phyloP scores from a whole-genome alignment of 2,113 vertebrate species.

The Channa argus region DNA sequence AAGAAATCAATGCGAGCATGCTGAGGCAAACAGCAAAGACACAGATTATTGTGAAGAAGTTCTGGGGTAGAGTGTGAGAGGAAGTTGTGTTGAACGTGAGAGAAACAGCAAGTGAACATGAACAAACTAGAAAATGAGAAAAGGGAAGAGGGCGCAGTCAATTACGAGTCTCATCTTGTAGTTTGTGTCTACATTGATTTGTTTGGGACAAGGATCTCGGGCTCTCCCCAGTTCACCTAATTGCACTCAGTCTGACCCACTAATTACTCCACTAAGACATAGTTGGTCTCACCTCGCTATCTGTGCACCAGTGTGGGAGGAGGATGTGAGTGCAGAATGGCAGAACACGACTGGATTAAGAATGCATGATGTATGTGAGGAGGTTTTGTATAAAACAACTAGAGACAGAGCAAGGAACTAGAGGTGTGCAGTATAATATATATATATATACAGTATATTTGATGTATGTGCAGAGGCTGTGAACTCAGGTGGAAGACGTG shows the following conservation, averaged over 20 bases:
- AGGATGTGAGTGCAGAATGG: conserved; percentile 7
- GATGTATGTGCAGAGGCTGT: conserved; percentile 7
- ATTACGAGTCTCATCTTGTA: conserved; percentile 78
- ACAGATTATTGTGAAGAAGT: conserved; percentile 26
- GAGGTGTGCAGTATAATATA: conserved; percentile 5
- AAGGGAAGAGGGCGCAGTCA: conserved; percentile 61
- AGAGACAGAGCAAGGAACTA: conserved; percentile 22
- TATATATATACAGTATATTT: background rate
- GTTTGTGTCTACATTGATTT: conserved; percentile 80
- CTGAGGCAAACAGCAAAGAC: conserved; percentile 48
- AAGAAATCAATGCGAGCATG: conserved; percentile 61
- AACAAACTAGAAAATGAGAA: conserved; percentile 55
- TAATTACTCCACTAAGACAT: conserved; percentile 79
- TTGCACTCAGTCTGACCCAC: conserved; percentile 65
- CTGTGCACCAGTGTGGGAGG: conserved; percentile 13
- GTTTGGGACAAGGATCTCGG: conserved; percentile 64
- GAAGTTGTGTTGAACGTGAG: conserved; percentile 12
- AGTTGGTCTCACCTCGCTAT: conserved; percentile 49
- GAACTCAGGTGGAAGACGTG: background rate
- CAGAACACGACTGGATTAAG: conserved; percentile 37
- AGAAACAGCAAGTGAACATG: conserved; percentile 8
- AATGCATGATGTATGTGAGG: conserved; percentile 44
- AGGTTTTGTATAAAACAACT: conserved; percentile 45
- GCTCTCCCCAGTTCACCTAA: conserved; percentile 68
- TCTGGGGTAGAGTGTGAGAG: background rate